Evolutionary conservation across 2,113 vertebrate species (phyloP), one percentile per base, ranked within the genome.

Genomic region (Peucedramus taeniatus): DNA sequence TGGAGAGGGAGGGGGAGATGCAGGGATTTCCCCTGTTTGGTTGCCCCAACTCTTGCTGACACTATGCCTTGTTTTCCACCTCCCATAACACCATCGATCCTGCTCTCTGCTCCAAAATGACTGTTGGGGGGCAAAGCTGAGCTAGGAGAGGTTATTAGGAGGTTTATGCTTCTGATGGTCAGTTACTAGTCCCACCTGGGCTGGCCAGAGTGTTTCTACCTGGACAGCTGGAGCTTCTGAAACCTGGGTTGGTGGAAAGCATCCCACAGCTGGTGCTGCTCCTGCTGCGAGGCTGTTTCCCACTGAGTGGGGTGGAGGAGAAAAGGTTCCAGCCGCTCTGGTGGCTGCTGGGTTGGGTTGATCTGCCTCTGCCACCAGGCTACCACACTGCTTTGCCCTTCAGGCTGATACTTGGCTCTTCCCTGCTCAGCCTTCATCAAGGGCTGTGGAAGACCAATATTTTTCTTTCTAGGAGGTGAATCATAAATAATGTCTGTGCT

Each of bases 241-340:
- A 59, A 11, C 14, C 27, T 80, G 40, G 21, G 3, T 2, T 50
- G 24, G n/a, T 27, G 68, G 57, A 39, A 39, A 37, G 16, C 33
- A 40, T 78, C 30, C 27, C 44, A 40, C 26, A 0, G 0, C 20
- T 22, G 24, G 7, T 1, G 2, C 21, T 69, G 37, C 40, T 83
- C 6, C 33, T 63, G 11, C 75, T 83, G 66, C 0, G 0, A 54
- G 39, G 11, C 44, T 79, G 9, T 13, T 68, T 96, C 31, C 50
- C 16, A 20, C 12, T 12, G 4, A 47, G 57, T 5, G 5, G 44
- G 11, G 4, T 23, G 2, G 30, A 30, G 47, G 7, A 77, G n/a
- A 56, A 28, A 42, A 65, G 11, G 11, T 59, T n/a, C 50, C 35
- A 81, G 6, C 37, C 1, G 2, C 49, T 70, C 26, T 3, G 1